Percentiles rank a stretch among this genome's conserved stretches.
Conservation (phyloP, 1,140 invertebrate genomes). For the Zaprionus nigranus region DNA sequence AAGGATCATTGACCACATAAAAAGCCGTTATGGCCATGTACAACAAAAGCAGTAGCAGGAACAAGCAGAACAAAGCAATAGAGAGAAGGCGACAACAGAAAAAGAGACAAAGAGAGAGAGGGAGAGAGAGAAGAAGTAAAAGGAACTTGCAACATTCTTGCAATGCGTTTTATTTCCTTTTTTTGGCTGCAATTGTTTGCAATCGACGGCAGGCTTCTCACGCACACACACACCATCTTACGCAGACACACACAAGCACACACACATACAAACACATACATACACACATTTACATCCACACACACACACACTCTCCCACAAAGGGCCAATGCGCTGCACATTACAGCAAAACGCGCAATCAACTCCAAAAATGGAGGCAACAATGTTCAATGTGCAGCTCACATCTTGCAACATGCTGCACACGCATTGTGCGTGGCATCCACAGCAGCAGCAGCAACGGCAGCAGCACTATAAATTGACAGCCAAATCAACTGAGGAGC, state of each 20-base stretch:
- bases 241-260: too few species aligned
- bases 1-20: slow-evolving; percentile 81
- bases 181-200: slow-evolving; percentile 67
- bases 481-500: slow-evolving; percentile 2
- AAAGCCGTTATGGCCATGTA: slow-evolving; percentile 72
- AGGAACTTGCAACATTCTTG: slow-evolving; percentile 42
- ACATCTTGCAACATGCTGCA: slow-evolving; percentile 39
- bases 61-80: slow-evolving; percentile 2
- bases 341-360: slow-evolving; percentile 47
- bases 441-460: background rate
- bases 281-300: background rate
- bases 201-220: slow-evolving; percentile 40
- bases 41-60: slow-evolving; percentile 13
- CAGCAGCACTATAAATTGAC: slow-evolving; percentile 33
- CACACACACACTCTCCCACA: background rate
- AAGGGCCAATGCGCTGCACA: slow-evolving; percentile 28
- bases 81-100: slow-evolving; percentile 10
- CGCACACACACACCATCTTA: background rate
- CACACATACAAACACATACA: background rate
- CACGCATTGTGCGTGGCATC: slow-evolving; percentile 56
- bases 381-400: slow-evolving; percentile 57
- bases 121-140: slow-evolving; percentile 24
- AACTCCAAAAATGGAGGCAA: slow-evolving; percentile 68
- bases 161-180: slow-evolving; percentile 71
- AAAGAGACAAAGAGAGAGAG: slow-evolving; percentile 9